Evolutionary conservation across 2,113 vertebrate genomes (phyloP), one percentile per base, ranked within the genome.

Genomic region (Scopus umbretta): DNA sequence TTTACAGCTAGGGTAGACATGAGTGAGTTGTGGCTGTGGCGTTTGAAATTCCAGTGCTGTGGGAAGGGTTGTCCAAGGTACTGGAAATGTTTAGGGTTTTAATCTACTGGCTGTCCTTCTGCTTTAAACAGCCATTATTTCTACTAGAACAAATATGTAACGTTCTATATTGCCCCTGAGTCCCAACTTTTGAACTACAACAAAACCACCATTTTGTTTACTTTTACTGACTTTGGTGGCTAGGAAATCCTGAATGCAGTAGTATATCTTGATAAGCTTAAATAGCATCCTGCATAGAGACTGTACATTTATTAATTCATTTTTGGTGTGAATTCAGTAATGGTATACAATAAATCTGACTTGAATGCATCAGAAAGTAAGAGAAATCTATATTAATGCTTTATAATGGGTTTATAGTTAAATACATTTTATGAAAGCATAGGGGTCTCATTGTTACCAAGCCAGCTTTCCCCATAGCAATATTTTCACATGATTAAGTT

Each of bases 351-450:
- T 97, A 98, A 97, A 97, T 97, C 74, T 96, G 88, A 86, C 96
- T 95, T 90, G 96, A 95, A 92, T 95, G 55, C 47, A 71, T 74
- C 80, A 97, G 91, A 91, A 97, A 97, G 76, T 94, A 95, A 94
- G 79, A 95, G 95, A 96, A 98, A 96, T 97, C 90, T 96, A 10
- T 91, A 95, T 96, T 97, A 98, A 97, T 97, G 91, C 55, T 93
- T 94, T 94, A 88, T 97, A 98, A 98, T 97, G 65, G 88, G 89
- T 92, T 96, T 97, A 97, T 95, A 97, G 96, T 96, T 97, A 98
- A 97, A 98, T 97, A 98, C 94, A 97, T 98, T 96, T 97, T 81
- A 95, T 87, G 95, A 97, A 98, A 87, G 80, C 92, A 88, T 65
- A 82, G 94, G 73, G 95, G 84, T 97, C 93, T 98, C 95, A 95